A percentile compares a stretch with the other conserved stretches of the same genome.
Conservation (phyloP, 2,888 invertebrate genomes). For the Gerris lacustris region DNA sequence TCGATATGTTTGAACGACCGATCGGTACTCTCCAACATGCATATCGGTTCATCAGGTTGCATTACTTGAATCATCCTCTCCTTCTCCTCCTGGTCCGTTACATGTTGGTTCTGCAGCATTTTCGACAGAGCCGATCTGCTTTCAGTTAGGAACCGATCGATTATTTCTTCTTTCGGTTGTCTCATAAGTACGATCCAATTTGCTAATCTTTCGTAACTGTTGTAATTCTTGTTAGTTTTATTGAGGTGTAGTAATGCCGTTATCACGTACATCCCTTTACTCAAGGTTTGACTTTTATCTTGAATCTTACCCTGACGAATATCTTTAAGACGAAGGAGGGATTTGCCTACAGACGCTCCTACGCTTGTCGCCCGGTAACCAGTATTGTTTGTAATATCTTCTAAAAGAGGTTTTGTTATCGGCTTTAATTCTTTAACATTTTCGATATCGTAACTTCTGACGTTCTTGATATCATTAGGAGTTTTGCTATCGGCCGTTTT, state of each 20-base stretch:
- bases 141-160: background rate
- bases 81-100: background rate
- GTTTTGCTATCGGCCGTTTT: background rate
- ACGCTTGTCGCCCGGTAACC: too few species aligned
- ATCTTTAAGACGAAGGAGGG: too few species aligned
- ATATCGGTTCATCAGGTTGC: background rate
- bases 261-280: background rate
- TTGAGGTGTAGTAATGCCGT: background rate
- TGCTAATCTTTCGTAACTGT: background rate
- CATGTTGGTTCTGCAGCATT: background rate
- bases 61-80: background rate
- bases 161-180: background rate
- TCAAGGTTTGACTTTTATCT: too few species aligned
- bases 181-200: background rate
- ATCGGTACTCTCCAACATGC: background rate
- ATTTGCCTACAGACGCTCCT: too few species aligned
- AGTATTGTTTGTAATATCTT: too few species aligned
- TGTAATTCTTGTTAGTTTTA: background rate
- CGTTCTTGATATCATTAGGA: too few species aligned
- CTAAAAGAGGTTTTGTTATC: too few species aligned
- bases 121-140: background rate
- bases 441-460: too few species aligned
- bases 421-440: too few species aligned
- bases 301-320: too few species aligned
- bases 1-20: background rate